These are phyloP conservation scores for Malurus leucopterus DNA, from an alignment of 2,797 vertebrate species.

Conservation along the genomic window DNA sequence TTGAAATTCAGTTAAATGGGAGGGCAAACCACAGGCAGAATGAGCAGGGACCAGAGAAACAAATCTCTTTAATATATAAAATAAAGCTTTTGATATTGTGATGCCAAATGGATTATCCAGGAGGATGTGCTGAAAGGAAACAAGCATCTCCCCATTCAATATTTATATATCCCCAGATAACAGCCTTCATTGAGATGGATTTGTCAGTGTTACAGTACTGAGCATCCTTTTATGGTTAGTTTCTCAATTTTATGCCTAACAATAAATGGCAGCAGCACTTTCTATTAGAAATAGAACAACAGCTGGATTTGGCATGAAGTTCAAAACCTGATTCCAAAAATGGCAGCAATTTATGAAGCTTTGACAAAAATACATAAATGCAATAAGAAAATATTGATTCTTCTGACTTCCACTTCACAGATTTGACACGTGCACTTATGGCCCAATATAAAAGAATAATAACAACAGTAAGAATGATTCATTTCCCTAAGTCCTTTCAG, in stretches of 20 bases:
- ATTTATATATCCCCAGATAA: constrained; percentile 51
- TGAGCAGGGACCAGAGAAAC: not conserved
- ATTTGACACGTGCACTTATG: constrained; percentile 33
- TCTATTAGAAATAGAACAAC: constrained; percentile 32
- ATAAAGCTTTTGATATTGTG: constrained; percentile 28
- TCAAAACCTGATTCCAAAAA: constrained; percentile 44
- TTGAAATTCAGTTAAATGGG: not conserved
- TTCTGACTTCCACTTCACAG: not conserved
- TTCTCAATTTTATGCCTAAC: constrained; percentile 56
- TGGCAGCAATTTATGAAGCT: constrained; percentile 38
- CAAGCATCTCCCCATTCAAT: constrained; percentile 28
- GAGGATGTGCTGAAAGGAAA: constrained; percentile 41
- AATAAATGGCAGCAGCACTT: constrained; percentile 19
- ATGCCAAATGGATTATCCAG: constrained; percentile 33
- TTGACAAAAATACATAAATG: constrained; percentile 44
- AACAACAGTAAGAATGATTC: constrained; percentile 32
- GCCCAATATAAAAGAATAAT: constrained; percentile 45
- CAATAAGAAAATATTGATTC: constrained; percentile 58
- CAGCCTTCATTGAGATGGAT: constrained; percentile 39
- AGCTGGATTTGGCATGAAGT: constrained; percentile 44
- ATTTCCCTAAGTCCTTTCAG: not conserved
- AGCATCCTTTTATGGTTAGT: constrained; percentile 49
- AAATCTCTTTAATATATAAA: constrained; percentile 40
- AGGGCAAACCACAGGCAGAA: not conserved
- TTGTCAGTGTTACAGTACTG: constrained; percentile 44